These are phyloP conservation scores for Bryconaethiops microstoma DNA, from an alignment of 2,797 vertebrate genomes.

Conservation along the genomic window DNA sequence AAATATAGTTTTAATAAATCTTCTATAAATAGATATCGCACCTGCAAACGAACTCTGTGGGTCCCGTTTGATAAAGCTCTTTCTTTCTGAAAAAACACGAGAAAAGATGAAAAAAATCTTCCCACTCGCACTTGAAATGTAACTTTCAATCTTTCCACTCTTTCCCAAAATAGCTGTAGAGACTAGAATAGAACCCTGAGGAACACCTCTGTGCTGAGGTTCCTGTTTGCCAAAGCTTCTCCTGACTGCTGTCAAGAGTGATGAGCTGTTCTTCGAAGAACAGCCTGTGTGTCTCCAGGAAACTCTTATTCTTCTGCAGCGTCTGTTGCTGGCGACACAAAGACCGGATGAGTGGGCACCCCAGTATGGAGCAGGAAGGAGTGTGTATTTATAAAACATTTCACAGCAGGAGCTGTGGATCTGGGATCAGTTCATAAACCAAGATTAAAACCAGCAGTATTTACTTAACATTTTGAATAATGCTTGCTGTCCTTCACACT, in stretches of 20 bases:
- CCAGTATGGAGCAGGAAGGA: neutral
- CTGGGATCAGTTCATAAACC: neutral
- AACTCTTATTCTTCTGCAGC: neutral
- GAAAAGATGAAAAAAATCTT: neutral
- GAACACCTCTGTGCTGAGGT: neutral
- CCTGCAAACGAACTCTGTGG: neutral
- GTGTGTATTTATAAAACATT: neutral
- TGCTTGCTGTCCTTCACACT: too few relatives aligned
- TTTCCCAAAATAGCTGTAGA: neutral
- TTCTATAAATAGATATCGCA: too few relatives aligned
- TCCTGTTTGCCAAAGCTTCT: conserved; percentile 2
- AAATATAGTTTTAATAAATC: too few relatives aligned
- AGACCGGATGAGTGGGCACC: neutral
- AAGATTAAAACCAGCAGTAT: neutral
- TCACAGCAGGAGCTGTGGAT: neutral
- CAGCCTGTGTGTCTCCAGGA: neutral
- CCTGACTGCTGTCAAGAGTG: neutral
- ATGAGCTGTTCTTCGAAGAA: neutral
- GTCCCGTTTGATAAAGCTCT: neutral
- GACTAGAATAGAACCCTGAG: neutral
- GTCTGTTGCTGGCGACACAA: neutral
- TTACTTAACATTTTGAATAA: too few relatives aligned
- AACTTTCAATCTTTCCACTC: neutral
- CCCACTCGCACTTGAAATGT: neutral
- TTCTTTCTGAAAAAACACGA: neutral